Evolutionary conservation across 2,797 vertebrate genomes (phyloP).

Genomic region (Zalophus californianus): DNA sequence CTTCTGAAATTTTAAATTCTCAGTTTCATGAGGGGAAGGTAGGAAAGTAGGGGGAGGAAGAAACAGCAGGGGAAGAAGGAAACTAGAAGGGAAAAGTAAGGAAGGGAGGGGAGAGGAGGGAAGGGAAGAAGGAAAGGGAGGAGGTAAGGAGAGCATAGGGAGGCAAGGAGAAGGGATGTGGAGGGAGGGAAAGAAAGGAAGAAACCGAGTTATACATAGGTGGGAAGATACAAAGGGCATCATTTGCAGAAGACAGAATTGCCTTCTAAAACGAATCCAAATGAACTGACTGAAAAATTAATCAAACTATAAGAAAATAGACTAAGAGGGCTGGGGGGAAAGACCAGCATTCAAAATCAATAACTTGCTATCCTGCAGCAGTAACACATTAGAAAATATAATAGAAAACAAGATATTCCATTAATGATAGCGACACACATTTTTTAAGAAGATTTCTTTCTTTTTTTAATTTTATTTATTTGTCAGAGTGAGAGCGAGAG

Average conservation of each 20-base stretch:
- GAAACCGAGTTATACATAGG: background rate
- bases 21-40: background rate
- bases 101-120: background rate
- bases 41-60: background rate
- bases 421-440: background rate
- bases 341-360: slow-evolving; percentile 27
- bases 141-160: background rate
- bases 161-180: background rate
- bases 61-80: background rate
- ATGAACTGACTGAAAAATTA: background rate
- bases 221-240: background rate
- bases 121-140: background rate
- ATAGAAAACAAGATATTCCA: background rate
- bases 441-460: background rate
- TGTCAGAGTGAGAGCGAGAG: too few relatives aligned
- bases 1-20: background rate
- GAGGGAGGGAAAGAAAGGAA: background rate
- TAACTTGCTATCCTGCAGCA: background rate
- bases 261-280: slow-evolving; percentile 38
- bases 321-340: background rate
- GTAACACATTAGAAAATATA: slow-evolving; percentile 45
- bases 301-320: slow-evolving; percentile 9
- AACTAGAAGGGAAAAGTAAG: background rate
- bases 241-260: background rate
- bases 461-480: too few relatives aligned